Percentiles rank a stretch among this genome's conserved stretches.
Evolutionary conservation across 2,113 vertebrate genomes (phyloP).

Genomic region (Hyperoodon ampullatus): DNA sequence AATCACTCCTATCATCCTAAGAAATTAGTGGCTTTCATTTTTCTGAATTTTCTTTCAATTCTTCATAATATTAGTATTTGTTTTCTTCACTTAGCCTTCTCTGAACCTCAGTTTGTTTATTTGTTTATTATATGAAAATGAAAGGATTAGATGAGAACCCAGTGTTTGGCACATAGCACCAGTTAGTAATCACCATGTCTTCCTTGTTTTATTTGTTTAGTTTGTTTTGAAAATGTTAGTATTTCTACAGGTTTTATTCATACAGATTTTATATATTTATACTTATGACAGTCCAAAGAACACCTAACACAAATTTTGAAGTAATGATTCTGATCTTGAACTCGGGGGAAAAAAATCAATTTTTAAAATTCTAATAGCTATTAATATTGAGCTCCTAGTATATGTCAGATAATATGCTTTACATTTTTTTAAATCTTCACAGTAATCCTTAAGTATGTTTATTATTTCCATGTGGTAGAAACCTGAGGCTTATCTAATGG

Average conservation of each 20-base stretch:
- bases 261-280: background rate
- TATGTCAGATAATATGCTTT: background rate
- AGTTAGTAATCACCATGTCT: background rate
- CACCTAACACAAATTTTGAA: background rate
- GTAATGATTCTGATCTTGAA: constrained; percentile 20
- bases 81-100: background rate
- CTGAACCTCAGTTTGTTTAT: background rate
- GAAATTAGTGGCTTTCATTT: background rate
- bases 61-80: background rate
- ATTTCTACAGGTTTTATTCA: background rate
- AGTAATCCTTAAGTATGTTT: constrained; percentile 3
- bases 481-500: background rate
- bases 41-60: constrained; percentile 24
- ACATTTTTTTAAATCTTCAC: background rate
- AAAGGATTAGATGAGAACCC: background rate
- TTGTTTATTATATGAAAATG: constrained; percentile 4
- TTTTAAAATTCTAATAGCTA: background rate
- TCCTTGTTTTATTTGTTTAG: background rate
- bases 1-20: background rate
- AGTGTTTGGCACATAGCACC: background rate
- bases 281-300: background rate
- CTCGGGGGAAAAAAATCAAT: background rate
- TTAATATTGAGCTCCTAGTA: background rate
- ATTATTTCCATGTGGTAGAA: background rate
- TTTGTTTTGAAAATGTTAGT: constrained; percentile 14